These are phyloP conservation scores for Steinernema khuongi DNA, from an alignment of 1,140 invertebrate genomes.

Conservation along the genomic window DNA sequence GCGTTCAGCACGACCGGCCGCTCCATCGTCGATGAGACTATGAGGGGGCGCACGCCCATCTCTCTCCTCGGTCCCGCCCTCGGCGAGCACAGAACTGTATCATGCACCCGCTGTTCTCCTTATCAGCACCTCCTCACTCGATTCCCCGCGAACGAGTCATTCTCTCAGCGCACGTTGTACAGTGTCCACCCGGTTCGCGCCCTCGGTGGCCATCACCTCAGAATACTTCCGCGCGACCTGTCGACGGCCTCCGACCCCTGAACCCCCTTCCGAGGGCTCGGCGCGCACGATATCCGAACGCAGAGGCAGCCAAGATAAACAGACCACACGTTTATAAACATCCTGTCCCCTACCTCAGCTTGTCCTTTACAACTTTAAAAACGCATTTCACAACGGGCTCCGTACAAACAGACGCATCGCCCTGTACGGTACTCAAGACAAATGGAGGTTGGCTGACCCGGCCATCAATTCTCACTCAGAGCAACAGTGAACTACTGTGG, in stretches of 20 bases:
- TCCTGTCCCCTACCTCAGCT: not conserved
- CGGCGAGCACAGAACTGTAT: conserved; percentile 16
- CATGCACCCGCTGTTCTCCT: conserved; percentile 16
- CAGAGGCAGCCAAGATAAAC: not conserved
- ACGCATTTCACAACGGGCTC: too few species aligned
- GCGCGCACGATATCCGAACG: not conserved
- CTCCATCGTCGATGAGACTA: conserved; percentile 16
- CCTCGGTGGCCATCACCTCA: not conserved
- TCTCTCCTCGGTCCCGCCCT: conserved; percentile 14
- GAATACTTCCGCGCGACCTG: not conserved
- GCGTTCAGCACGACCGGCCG: conserved; percentile 15
- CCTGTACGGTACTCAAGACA: too few species aligned
- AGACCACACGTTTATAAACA: not conserved
- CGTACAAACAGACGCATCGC: too few species aligned
- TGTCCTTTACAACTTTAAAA: not conserved
- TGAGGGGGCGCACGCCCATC: conserved; percentile 15
- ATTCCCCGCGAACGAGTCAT: conserved; percentile 14
- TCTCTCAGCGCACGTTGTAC: conserved; percentile 14
- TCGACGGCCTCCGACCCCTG: not conserved
- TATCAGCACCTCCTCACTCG: conserved; percentile 16
- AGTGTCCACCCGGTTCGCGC: not conserved
- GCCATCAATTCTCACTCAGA: too few species aligned
- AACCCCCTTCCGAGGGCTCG: not conserved
- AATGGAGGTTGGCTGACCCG: too few species aligned
- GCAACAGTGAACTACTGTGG: too few species aligned